phyloP scores from a whole-genome alignment of 2,888 invertebrate genomes.

The Iphiclides podalirius region DNA sequence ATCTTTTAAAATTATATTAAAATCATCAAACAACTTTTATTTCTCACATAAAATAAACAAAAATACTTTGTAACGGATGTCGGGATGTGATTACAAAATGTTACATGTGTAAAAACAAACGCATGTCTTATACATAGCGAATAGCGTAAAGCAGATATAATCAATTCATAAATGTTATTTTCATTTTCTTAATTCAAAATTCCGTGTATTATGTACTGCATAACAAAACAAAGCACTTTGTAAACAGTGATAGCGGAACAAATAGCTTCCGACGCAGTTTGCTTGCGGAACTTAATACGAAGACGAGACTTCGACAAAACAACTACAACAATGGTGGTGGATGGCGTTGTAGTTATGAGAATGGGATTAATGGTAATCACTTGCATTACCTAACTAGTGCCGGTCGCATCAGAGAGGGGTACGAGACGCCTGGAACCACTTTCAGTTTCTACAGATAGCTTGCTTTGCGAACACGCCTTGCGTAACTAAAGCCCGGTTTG shows the following conservation, averaged over 20 bases:
- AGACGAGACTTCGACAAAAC: slow-evolving; percentile 37
- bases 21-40: too few species aligned
- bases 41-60: too few species aligned
- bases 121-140: too few species aligned
- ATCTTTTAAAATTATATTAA: too few species aligned
- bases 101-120: too few species aligned
- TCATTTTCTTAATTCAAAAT: too few species aligned
- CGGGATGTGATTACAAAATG: too few species aligned
- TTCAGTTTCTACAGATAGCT: slow-evolving; percentile 67
- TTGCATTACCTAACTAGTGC: slow-evolving; percentile 47
- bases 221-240: slow-evolving; percentile 22
- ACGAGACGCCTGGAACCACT: slow-evolving; percentile 51
- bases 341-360: slow-evolving; percentile 47
- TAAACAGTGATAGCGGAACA: slow-evolving; percentile 13
- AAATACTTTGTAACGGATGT: too few species aligned
- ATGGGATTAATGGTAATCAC: slow-evolving; percentile 56
- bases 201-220: too few species aligned
- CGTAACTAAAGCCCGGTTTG: slow-evolving; percentile 43
- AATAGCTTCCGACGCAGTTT: slow-evolving; percentile 27
- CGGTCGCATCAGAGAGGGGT: slow-evolving; percentile 40
- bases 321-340: slow-evolving; percentile 43
- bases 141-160: too few species aligned
- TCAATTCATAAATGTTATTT: too few species aligned
- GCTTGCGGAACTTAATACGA: slow-evolving; percentile 27
- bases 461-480: slow-evolving; percentile 55